Evolutionary conservation across 2,888 invertebrate species (phyloP), one percentile per base, ranked within the genome.

Genomic region (Eristalis intricaria): DNA sequence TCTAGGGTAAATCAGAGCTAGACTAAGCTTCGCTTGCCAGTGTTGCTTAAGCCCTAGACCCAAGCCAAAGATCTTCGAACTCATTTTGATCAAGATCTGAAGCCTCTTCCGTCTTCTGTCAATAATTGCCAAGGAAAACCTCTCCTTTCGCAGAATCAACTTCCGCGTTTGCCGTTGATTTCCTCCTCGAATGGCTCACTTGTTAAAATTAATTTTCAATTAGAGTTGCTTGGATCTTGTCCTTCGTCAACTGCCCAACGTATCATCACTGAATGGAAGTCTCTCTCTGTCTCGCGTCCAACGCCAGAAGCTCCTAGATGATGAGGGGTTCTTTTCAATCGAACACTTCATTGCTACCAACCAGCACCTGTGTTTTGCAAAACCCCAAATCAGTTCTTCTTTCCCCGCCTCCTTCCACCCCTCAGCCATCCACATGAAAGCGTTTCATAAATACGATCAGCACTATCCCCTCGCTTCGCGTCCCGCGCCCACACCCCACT

Each of bases 401-500:
- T 1, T 50, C 43, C 7, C 4, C 5, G 29, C 32, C 32, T 32
- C 32, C 10, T 1, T 8, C 32, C 32, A 1, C 5, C 32, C 7
- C 50, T 19, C 4, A 50, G n/a, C 19, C 43, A n/a, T 7, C 1
- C 19, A 10, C 19, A 50, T 50, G 38, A 13, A 38, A 38, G 38
- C 38, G 11, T 56, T 56, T 56, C 56, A 8, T 56, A 56, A 56
- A 56, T 56, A 56, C 5, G n/a, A 38, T 38, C 38, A 13, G 1
- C 50, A 19, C 50, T 2, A 8, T 19, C 22, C 19, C 58, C 22
- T 40, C 15, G 40, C 1, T 58, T 60, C 70, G 61, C n/a, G n/a
- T n/a, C n/a, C n/a, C n/a, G n/a, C n/a, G n/a, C n/a, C 40, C 73
- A 29, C 71, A 71, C 35, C 29, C 35, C 29, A 8, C 60, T 71